Percentiles rank a stretch among this genome's conserved stretches.
phyloP scores from a whole-genome alignment of 2,797 vertebrate species.

The Rhabdophis nuchalis region DNA sequence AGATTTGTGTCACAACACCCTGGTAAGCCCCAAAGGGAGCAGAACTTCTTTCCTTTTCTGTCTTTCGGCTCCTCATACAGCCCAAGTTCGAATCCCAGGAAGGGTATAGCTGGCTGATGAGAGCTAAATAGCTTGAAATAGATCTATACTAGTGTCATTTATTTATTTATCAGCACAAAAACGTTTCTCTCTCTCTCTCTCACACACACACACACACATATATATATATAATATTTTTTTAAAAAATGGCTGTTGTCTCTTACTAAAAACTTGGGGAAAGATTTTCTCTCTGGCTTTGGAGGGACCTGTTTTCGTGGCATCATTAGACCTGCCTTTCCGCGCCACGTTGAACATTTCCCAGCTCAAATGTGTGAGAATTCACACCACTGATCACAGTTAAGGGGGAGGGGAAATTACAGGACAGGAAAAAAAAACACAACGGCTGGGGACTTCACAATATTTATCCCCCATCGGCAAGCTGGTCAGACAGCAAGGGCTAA shows the following conservation, averaged over 20 bases:
- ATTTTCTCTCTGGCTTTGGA: background rate
- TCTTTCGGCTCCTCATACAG: too few relatives aligned
- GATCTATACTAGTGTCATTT: too few relatives aligned
- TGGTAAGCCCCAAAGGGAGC: too few relatives aligned
- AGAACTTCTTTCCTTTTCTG: too few relatives aligned
- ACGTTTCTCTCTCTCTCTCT: too few relatives aligned
- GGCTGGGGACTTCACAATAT: background rate
- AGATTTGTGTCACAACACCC: too few relatives aligned
- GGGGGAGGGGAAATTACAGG: background rate
- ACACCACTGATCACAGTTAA: background rate
- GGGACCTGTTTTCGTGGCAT: background rate
- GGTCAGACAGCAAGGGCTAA: background rate
- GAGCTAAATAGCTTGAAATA: too few relatives aligned
- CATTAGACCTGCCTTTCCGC: background rate
- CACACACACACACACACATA: too few relatives aligned
- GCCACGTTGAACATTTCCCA: background rate
- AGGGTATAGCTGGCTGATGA: too few relatives aligned
- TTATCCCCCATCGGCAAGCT: background rate
- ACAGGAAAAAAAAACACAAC: background rate
- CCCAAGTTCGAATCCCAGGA: too few relatives aligned
- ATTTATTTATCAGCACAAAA: too few relatives aligned
- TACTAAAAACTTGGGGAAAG: background rate
- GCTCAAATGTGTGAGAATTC: background rate
- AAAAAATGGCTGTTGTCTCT: background rate
- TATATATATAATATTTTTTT: too few relatives aligned